Base-by-base conservation (phyloP, 2,888 invertebrate genomes). In the Philopedon plagiatum region DNA sequence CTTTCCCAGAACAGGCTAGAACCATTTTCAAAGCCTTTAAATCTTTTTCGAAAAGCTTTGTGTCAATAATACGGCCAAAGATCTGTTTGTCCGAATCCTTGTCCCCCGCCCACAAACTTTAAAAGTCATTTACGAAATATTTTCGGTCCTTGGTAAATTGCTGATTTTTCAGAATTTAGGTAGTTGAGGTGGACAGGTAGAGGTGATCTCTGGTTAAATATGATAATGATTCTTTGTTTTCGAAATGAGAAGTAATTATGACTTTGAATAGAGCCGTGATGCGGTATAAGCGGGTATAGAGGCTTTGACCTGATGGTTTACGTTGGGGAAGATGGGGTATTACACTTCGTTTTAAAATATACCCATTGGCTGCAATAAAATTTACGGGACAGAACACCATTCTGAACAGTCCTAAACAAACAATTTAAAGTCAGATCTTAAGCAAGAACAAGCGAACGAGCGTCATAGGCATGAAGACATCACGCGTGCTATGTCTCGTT, bases 51-150 rank as follows among this genome's bases (percentile, higher is more conserved):
- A 65, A 65, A 54, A 57, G 54, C 41, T 65, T 65, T 65, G 65
- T 65, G 54, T 54, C 54, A 64, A 54, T 54, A 51, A 64, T 51
- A 54, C 39, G 8, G 19, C 23, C 7, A 56, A 32, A 19, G 26
- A 65, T 71, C 44, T 71, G 65, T 71, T 65, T 65, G 71, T 29
- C 64, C 23, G 57, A 18, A 29, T 51, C 39, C 37, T 15, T 19
- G n/a, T 32, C 5, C 60, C 32, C 56, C 71, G 71, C 71, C 71
- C 71, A 71, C 63, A 65, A 71, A 71, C 21, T 65, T 71, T 71
- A 71, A 70, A 70, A 71, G 71, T 71, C 71, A 71, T 65, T 71
- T 71, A 44, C 19, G 32, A 41, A 44, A 57, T 57, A 18, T 56
- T 65, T 57, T 54, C 11, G 11, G 39, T 18, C 41, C 26, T 34